phyloP scores from a whole-genome alignment of 2,888 invertebrate species.

The Meta bourneti region DNA sequence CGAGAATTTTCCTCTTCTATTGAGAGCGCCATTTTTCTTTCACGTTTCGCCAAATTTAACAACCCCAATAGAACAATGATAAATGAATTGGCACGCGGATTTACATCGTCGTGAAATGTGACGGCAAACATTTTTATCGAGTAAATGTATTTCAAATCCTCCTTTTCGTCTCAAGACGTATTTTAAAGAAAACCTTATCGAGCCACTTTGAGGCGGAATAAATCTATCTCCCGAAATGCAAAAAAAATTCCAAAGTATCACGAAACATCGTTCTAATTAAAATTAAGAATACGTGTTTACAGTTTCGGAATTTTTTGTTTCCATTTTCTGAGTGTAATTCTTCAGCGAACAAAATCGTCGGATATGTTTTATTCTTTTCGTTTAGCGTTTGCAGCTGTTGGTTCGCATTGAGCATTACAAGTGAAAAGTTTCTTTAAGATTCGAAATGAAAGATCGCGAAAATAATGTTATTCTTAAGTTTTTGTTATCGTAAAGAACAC shows the following conservation, averaged over 20 bases:
- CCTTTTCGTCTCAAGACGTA: neutral
- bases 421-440: no score
- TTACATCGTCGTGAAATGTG: constrained; percentile 13
- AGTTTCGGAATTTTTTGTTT: neutral
- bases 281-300: neutral
- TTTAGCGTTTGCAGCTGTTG: neutral
- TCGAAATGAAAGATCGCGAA: no score
- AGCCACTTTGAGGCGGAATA: neutral
- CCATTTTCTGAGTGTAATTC: neutral
- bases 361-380: neutral
- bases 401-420: neutral
- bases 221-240: neutral
- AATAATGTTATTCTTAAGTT: no score
- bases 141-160: constrained; percentile 4
- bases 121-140: constrained; percentile 2
- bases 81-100: constrained; percentile 18
- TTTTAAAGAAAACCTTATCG: neutral
- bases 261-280: neutral
- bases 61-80: constrained; percentile 5
- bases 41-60: neutral
- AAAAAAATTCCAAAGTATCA: neutral
- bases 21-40: neutral
- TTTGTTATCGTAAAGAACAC: no score
- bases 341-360: neutral
- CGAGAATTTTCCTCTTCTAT: neutral